Conservation (phyloP, 2,113 vertebrate genomes). For the Crotalus horridus region DNA sequence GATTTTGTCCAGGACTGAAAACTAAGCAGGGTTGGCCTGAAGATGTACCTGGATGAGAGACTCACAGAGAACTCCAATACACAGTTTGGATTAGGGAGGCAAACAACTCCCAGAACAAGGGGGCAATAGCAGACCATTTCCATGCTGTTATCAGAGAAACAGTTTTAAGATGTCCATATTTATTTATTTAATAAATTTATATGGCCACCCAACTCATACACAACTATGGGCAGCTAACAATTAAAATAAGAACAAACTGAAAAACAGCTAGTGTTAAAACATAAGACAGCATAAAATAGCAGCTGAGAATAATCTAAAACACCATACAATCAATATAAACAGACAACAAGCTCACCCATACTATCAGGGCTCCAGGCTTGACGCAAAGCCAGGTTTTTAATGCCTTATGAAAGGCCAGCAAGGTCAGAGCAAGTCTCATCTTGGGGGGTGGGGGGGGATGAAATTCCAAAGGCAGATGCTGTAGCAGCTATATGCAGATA, state of each 20-base stretch:
- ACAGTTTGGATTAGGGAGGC: neutral
- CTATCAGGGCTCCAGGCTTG: neutral
- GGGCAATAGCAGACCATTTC: neutral
- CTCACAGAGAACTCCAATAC: neutral
- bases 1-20: neutral
- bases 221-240: neutral
- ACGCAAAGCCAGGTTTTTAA: neutral
- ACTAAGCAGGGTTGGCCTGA: neutral
- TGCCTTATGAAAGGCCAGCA: neutral
- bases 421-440: neutral
- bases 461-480: neutral
- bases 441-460: neutral
- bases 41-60: neutral
- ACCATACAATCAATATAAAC: neutral
- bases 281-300: neutral
- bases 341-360: neutral
- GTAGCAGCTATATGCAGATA: neutral
- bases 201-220: neutral
- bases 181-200: neutral
- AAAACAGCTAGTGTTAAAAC: neutral
- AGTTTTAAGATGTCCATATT: neutral
- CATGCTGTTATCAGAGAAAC: neutral
- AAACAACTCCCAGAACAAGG: neutral
- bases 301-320: neutral
- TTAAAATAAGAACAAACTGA: neutral